Evolutionary conservation across 2,797 vertebrate species (phyloP).

Genomic region (Cephalopachus bancanus): DNA sequence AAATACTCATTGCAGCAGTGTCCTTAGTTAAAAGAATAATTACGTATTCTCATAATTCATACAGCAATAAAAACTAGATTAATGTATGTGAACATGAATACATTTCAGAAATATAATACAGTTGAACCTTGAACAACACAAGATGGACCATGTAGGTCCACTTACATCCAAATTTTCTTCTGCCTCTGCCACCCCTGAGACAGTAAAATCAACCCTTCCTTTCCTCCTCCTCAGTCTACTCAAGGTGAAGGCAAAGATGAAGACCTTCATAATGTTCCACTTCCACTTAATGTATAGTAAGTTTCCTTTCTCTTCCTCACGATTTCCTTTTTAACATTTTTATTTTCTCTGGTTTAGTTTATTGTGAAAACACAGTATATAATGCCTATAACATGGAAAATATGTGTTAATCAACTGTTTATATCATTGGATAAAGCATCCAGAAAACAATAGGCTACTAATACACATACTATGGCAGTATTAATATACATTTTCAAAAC

Average conservation of each 20-base stretch:
- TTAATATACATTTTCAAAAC: conserved; percentile 23
- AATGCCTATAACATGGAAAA: not conserved
- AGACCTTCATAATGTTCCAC: not conserved
- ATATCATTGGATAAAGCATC: not conserved
- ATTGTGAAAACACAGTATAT: not conserved
- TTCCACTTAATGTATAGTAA: not conserved
- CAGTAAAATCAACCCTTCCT: not conserved
- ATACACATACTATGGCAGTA: not conserved
- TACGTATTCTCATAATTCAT: not conserved
- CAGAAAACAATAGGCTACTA: not conserved
- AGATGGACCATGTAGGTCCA: not conserved
- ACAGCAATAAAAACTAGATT: not conserved
- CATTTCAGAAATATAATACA: conserved; percentile 9
- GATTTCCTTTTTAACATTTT: not conserved
- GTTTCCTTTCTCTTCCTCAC: not conserved
- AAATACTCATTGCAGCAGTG: conserved; percentile 8
- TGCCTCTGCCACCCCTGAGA: not conserved
- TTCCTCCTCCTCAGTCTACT: not conserved
- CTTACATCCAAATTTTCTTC: not conserved
- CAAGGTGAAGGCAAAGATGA: not conserved
- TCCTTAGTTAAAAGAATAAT: conserved; percentile 66
- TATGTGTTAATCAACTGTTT: not conserved
- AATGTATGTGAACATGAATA: conserved; percentile 3
- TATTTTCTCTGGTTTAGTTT: not conserved
- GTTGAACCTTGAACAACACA: not conserved